These are phyloP conservation scores for Sialis lutaria DNA, from an alignment of 2,888 invertebrate genomes.

Conservation along the genomic window DNA sequence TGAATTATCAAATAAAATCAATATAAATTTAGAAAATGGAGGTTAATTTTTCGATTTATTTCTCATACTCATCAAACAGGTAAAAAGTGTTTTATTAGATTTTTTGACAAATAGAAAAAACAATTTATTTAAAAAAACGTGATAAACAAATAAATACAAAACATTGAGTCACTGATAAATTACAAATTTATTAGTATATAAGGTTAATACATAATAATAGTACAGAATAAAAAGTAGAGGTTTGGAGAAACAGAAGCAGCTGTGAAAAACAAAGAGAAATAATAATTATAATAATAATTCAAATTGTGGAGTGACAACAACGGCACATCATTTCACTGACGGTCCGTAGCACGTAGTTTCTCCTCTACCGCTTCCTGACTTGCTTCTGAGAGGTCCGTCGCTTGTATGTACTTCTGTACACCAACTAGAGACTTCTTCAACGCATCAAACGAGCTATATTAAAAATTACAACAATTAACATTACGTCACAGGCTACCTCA, in stretches of 20 bases:
- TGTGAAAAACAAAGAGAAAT: not conserved
- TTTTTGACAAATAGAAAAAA: no score
- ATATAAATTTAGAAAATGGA: no score
- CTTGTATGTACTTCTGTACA: constrained; percentile 94
- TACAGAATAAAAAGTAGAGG: constrained; percentile 5
- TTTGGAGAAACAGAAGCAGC: not conserved
- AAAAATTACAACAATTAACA: no score
- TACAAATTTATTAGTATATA: constrained; percentile 7
- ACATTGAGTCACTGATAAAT: constrained; percentile 5
- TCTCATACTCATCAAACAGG: no score
- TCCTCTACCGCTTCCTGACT: constrained; percentile 87
- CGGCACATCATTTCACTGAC: constrained; percentile 47
- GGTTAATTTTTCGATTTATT: no score
- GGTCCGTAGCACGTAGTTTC: constrained; percentile 85
- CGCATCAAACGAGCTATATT: constrained; percentile 96
- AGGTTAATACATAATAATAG: constrained; percentile 5
- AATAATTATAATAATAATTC: not conserved
- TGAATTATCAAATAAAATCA: no score
- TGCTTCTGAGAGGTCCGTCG: constrained; percentile 87
- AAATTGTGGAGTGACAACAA: not conserved
- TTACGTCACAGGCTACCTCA: no score
- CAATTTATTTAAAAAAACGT: no score
- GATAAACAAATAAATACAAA: not conserved
- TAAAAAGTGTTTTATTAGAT: no score
- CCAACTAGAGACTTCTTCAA: constrained; percentile 93